phyloP scores from a whole-genome alignment of 64 coral and sea anemone species.

The Montipora sp. region DNA sequence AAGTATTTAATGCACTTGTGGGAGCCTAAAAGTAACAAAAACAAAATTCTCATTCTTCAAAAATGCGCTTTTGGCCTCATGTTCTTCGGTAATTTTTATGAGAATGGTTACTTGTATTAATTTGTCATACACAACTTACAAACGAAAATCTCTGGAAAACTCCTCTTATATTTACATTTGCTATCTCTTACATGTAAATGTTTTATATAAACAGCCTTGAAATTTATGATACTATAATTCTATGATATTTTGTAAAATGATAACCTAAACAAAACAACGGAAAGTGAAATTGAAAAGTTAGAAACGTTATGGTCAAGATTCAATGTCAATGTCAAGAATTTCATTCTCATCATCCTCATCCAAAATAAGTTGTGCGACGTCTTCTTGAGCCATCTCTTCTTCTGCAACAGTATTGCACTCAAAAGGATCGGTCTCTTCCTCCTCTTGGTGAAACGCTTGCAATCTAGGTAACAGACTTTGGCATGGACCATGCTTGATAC shows the following conservation, averaged over 20 bases:
- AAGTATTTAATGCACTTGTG: slow-evolving; percentile 24
- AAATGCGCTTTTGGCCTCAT: slow-evolving; percentile 34
- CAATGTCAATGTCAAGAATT: neutral
- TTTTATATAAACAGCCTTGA: neutral
- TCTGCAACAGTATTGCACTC: too few species aligned
- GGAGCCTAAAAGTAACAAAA: slow-evolving; percentile 77
- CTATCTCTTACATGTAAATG: neutral
- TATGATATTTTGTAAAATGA: neutral
- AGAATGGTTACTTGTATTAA: slow-evolving; percentile 4
- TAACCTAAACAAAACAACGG: neutral
- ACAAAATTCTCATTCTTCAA: slow-evolving; percentile 68
- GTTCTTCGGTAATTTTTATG: slow-evolving; percentile 26
- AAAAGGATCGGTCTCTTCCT: slow-evolving; percentile 7
- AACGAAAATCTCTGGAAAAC: neutral
- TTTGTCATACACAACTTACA: neutral
- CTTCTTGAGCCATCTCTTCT: too few species aligned
- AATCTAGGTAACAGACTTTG: slow-evolving; percentile 1
- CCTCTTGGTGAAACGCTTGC: neutral
- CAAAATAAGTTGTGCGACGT: neutral
- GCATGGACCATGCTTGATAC: neutral
- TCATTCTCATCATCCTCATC: neutral
- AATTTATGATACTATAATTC: neutral
- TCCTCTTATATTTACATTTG: neutral
- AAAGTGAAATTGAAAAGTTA: slow-evolving; percentile 8
- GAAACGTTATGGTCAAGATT: neutral